These are phyloP conservation scores for Stictonetta naevosa DNA, from an alignment of 2,113 vertebrate species.

Conservation along the genomic window DNA sequence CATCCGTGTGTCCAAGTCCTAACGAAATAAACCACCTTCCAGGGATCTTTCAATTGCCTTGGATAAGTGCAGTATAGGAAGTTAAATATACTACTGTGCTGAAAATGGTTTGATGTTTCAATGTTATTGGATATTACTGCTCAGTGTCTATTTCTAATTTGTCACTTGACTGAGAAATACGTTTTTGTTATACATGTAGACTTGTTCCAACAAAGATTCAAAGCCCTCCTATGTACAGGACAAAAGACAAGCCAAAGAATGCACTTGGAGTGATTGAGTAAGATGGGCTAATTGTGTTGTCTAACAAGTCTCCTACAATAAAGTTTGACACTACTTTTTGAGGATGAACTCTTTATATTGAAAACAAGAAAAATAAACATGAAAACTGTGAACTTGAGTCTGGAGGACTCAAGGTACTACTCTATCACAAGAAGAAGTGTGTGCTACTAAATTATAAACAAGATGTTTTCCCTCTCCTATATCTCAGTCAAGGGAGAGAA, in stretches of 20 bases:
- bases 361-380: rapidly evolving
- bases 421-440: neutral
- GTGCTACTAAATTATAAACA: neutral
- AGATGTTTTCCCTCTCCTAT: neutral
- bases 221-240: conserved; percentile 38
- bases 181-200: conserved; percentile 5
- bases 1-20: neutral
- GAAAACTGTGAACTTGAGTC: neutral
- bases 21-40: neutral
- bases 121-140: neutral
- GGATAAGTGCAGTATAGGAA: neutral
- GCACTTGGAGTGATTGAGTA: neutral
- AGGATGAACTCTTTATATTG: neutral
- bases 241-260: conserved; percentile 35
- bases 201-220: conserved; percentile 51
- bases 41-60: neutral
- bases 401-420: neutral
- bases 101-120: conserved; percentile 16
- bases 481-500: neutral
- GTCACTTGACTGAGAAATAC: conserved; percentile 47
- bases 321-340: neutral
- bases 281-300: neutral
- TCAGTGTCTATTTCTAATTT: neutral
- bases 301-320: neutral
- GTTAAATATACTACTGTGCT: neutral